A percentile compares a stretch with the other conserved stretches of the same genome.
Evolutionary conservation across 2,113 vertebrate genomes (phyloP).

Genomic region (Spilogale gracilis): DNA sequence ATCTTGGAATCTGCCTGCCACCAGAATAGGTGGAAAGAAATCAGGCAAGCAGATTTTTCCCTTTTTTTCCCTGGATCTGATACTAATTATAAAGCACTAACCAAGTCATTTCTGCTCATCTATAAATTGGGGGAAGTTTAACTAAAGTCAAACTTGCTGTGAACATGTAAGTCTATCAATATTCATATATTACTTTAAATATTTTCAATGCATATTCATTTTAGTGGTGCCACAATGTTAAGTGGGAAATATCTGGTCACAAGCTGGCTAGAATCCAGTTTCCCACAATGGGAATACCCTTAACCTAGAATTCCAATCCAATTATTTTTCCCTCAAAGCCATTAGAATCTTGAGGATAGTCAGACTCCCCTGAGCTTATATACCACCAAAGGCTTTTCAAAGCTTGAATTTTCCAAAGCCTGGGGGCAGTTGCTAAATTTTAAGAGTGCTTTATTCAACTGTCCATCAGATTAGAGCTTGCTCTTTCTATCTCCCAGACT

Average conservation of each 20-base stretch:
- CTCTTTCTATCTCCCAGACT: background rate
- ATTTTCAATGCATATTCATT: background rate
- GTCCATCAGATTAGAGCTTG: background rate
- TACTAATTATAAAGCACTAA: background rate
- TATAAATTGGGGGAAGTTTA: background rate
- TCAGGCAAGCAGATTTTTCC: background rate
- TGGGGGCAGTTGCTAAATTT: background rate
- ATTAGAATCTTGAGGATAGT: background rate
- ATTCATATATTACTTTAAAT: background rate
- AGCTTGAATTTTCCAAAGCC: background rate
- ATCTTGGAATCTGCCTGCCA: background rate
- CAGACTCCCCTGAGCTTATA: background rate
- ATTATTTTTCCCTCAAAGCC: background rate
- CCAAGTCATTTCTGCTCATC: background rate
- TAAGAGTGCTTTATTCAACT: background rate
- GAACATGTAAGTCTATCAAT: background rate
- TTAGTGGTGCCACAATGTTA: background rate
- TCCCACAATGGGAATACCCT: background rate
- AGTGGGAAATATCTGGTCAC: background rate
- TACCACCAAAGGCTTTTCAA: background rate
- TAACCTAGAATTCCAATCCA: background rate
- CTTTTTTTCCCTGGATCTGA: background rate
- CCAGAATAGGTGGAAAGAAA: background rate
- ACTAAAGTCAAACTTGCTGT: background rate
- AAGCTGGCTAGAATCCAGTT: background rate